phyloP scores from a whole-genome alignment of 1,140 invertebrate species.

The Metopolophium dirhodum region DNA sequence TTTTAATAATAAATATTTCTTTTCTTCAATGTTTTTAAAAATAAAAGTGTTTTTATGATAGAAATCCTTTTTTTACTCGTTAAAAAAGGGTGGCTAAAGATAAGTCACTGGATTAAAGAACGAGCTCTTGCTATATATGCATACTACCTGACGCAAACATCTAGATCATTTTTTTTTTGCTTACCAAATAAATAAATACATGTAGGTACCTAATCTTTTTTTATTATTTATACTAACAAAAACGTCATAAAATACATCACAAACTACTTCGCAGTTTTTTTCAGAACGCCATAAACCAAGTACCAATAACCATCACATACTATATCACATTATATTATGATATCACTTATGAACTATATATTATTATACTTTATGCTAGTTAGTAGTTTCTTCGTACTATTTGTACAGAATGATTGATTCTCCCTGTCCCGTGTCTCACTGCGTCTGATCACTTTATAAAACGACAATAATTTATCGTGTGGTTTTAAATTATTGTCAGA shows the following conservation, averaged over 20 bases:
- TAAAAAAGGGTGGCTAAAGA: neutral
- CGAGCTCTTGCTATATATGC: neutral
- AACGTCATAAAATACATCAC: neutral
- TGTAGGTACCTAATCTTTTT: neutral
- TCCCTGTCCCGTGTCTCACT: neutral
- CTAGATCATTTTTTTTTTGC: neutral
- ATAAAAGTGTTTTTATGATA: neutral
- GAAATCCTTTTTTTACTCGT: neutral
- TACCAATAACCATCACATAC: neutral
- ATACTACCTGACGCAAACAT: neutral
- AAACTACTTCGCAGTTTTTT: neutral
- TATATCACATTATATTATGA: neutral
- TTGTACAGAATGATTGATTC: neutral
- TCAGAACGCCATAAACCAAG: neutral
- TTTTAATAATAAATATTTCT: conserved; percentile 8
- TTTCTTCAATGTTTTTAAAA: neutral
- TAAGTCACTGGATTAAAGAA: neutral
- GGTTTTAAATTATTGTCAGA: neutral
- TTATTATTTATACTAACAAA: neutral
- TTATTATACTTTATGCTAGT: neutral
- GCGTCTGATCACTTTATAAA: neutral
- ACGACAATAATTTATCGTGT: neutral
- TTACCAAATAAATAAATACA: neutral
- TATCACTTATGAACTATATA: neutral
- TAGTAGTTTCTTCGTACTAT: neutral